Conservation (phyloP, 2,888 invertebrate genomes). For the Iphiclides podalirius region DNA sequence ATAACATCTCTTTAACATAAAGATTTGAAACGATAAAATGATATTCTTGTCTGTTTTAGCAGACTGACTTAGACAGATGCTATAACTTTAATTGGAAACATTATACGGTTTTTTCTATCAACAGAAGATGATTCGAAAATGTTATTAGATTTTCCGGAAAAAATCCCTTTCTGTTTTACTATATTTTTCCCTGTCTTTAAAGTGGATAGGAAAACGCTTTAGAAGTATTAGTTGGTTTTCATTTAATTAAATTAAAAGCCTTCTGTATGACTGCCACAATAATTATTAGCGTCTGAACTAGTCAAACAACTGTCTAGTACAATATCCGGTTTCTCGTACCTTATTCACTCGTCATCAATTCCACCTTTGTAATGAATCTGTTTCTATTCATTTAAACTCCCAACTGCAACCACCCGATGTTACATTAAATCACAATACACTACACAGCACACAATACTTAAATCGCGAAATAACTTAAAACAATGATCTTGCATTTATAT, state of each 20-base stretch:
- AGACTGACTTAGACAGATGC: no score
- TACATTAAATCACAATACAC: conserved; percentile 57
- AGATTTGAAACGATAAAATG: no score
- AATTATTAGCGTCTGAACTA: conserved; percentile 56
- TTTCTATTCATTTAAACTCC: conserved; percentile 51
- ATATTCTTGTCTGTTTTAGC: no score
- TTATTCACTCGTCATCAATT: conserved; percentile 67
- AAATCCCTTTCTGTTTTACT: no score
- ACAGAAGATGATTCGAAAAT: no score
- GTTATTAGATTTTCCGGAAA: no score
- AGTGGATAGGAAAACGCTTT: conserved; percentile 37
- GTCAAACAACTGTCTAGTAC: conserved; percentile 62
- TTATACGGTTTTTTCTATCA: no score
- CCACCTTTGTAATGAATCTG: conserved; percentile 49
- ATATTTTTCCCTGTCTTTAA: no score
- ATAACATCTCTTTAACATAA: no score
- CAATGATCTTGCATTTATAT: conserved; percentile 11
- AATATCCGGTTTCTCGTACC: conserved; percentile 75
- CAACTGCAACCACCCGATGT: conserved; percentile 38
- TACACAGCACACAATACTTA: conserved; percentile 56
- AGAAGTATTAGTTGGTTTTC: conserved; percentile 35
- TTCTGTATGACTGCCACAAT: conserved; percentile 36
- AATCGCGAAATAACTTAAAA: conserved; percentile 29
- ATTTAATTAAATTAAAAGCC: conserved; percentile 38
- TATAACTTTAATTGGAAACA: no score